Evolutionary conservation across 2,113 vertebrate genomes (phyloP).

Genomic region (Sylvia atricapilla): DNA sequence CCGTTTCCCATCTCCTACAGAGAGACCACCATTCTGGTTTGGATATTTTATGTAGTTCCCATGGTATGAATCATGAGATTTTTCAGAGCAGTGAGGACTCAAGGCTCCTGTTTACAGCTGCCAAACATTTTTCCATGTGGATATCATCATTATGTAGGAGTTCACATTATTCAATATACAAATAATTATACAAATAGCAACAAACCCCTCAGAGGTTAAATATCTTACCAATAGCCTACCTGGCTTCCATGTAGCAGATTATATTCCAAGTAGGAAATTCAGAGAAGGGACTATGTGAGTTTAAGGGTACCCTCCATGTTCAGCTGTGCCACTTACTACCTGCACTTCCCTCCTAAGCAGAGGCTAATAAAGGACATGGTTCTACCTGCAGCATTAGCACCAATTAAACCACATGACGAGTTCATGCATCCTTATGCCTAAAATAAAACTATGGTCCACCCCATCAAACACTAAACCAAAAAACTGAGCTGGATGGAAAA

Average conservation of each 20-base stretch:
- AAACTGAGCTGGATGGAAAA: not conserved
- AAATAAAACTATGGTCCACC: rapidly evolving
- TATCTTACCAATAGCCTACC: not conserved
- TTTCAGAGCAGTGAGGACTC: not conserved
- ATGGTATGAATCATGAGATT: not conserved
- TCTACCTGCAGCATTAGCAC: not conserved
- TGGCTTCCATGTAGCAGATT: not conserved
- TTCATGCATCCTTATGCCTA: rapidly evolving
- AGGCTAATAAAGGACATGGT: rapidly evolving
- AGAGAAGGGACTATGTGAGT: not conserved
- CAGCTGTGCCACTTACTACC: not conserved
- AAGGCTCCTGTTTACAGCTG: not conserved
- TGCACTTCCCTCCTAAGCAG: not conserved
- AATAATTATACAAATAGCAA: not conserved
- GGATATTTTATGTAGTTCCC: not conserved
- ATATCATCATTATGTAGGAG: not conserved
- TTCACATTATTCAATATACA: not conserved
- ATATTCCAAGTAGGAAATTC: not conserved
- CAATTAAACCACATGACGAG: not conserved
- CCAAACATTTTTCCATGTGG: not conserved
- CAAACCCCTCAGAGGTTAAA: not conserved
- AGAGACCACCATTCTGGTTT: not conserved
- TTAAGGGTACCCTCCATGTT: not conserved
- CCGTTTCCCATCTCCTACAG: not conserved
- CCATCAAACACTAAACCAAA: not conserved